Evolutionary conservation across 2,797 vertebrate genomes (phyloP).

Genomic region (Sebastes hopkinsi): DNA sequence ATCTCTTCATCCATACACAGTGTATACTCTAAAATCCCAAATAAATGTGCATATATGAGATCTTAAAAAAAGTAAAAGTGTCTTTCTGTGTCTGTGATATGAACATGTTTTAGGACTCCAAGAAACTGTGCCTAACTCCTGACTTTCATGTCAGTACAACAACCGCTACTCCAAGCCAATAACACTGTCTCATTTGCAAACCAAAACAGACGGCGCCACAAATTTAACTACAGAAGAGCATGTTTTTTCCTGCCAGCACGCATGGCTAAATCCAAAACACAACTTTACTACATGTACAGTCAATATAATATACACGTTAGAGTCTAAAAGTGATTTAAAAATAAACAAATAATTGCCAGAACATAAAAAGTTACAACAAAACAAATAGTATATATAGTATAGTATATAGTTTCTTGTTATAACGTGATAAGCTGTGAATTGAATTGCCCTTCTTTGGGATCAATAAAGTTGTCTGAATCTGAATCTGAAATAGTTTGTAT

Average conservation of each 20-base stretch:
- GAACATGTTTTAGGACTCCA: background rate
- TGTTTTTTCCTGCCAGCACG: background rate
- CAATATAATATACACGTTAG: background rate
- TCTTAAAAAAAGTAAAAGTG: background rate
- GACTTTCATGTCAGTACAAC: background rate
- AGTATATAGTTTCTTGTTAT: no score
- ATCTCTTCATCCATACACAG: background rate
- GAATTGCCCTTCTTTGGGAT: no score
- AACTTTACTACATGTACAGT: background rate
- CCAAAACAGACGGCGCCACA: slow-evolving; percentile 37
- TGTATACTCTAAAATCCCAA: background rate
- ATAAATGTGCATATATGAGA: background rate
- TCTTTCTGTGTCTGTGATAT: background rate
- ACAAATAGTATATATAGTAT: background rate
- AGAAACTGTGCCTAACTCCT: background rate
- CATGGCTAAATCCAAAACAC: background rate
- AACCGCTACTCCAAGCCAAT: slow-evolving; percentile 5
- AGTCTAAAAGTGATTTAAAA: background rate
- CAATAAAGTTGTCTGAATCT: no score
- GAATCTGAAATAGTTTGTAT: no score
- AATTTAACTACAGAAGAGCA: background rate
- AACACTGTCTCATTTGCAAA: slow-evolving; percentile 63
- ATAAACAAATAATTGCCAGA: background rate
- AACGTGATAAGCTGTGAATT: no score
- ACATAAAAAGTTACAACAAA: background rate